Percentiles rank a stretch among this genome's conserved stretches.
Evolutionary conservation across 1,140 invertebrate species (phyloP).

Genomic region (Berghia stephanieae): DNA sequence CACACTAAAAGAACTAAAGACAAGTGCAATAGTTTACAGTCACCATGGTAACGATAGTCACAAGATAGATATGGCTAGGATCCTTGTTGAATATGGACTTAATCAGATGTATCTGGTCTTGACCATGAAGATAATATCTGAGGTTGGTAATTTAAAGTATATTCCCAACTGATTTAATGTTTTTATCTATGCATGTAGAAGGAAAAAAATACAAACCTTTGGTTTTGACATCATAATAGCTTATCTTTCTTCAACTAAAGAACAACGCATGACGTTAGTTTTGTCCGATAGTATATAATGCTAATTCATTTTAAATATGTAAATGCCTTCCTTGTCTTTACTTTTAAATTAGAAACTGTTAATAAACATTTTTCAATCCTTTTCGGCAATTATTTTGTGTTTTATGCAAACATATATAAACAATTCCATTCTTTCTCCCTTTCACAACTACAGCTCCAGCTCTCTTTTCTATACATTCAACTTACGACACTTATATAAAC

Average conservation of each 20-base stretch:
- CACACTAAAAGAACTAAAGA: conserved; percentile 39
- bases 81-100: conserved; percentile 44
- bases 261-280: too few relatives aligned
- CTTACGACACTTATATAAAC: too few relatives aligned
- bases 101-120: conserved; percentile 41
- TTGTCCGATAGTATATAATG: too few relatives aligned
- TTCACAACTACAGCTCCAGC: too few relatives aligned
- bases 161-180: background rate
- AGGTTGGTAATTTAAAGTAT: conserved; percentile 32
- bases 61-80: conserved; percentile 38
- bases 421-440: too few relatives aligned
- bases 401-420: too few relatives aligned
- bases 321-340: too few relatives aligned
- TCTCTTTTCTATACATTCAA: too few relatives aligned
- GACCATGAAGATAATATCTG: conserved; percentile 44
- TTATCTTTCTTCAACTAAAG: background rate
- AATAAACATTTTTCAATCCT: too few relatives aligned
- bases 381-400: too few relatives aligned
- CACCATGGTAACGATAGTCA: conserved; percentile 38
- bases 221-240: background rate
- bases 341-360: too few relatives aligned
- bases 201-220: background rate
- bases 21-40: conserved; percentile 39
- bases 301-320: too few relatives aligned
- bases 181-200: background rate